These are phyloP conservation scores for Rallus crepitans DNA, from an alignment of 2,797 vertebrate species.

Conservation along the genomic window DNA sequence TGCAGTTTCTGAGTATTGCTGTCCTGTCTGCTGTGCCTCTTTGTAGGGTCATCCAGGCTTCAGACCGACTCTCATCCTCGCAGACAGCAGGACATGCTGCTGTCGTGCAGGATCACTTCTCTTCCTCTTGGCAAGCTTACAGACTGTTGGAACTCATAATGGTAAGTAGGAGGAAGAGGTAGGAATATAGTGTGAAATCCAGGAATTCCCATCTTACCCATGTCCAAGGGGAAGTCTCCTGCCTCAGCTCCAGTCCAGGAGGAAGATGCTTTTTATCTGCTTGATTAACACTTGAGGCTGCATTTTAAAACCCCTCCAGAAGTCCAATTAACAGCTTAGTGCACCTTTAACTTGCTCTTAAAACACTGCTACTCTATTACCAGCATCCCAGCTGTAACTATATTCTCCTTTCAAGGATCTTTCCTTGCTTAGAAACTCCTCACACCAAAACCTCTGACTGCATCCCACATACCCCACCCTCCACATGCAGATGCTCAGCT, in stretches of 20 bases:
- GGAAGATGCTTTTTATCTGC: background rate
- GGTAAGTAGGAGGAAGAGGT: background rate
- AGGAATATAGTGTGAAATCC: background rate
- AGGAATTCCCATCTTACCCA: background rate
- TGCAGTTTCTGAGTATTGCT: background rate
- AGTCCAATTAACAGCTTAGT: background rate
- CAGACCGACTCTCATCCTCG: background rate
- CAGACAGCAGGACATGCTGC: background rate
- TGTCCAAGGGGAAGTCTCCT: background rate
- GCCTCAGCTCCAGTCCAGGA: background rate
- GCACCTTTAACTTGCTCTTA: background rate
- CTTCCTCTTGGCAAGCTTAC: background rate
- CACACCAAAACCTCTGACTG: background rate
- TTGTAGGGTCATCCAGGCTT: background rate
- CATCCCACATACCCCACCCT: fast-evolving
- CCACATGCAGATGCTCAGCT: background rate
- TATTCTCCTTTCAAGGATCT: background rate
- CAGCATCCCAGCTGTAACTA: background rate
- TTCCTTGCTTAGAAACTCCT: background rate
- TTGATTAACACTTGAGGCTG: background rate
- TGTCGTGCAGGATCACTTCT: background rate
- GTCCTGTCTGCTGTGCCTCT: background rate
- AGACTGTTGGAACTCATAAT: background rate
- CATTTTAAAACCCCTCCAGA: background rate
- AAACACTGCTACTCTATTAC: background rate